A percentile compares a stretch with the other conserved stretches of the same genome.
Conservation (phyloP, 2,113 vertebrate genomes). For the Notothenia coriiceps region DNA sequence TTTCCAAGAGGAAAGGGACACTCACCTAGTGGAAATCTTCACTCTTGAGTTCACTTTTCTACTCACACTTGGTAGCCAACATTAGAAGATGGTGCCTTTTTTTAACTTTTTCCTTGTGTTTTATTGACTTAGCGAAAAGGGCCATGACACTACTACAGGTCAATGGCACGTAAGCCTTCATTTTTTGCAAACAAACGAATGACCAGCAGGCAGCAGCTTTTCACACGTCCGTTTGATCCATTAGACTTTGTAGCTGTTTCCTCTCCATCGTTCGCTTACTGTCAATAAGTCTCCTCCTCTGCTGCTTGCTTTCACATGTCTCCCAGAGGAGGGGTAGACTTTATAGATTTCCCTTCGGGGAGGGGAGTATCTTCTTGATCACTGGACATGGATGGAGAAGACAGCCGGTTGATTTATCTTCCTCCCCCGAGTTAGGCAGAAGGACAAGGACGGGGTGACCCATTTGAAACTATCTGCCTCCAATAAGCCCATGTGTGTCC, state of each 20-base stretch:
- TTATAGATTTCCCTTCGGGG: slow-evolving; percentile 69
- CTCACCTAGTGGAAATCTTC: no score
- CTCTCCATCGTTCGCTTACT: slow-evolving; percentile 3
- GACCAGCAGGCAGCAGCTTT: slow-evolving; percentile 19
- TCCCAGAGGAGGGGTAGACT: slow-evolving; percentile 33
- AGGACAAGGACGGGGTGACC: slow-evolving; percentile 74
- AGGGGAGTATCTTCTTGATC: slow-evolving; percentile 72
- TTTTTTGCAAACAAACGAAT: slow-evolving; percentile 19
- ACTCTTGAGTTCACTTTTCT: no score
- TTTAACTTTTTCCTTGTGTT: background rate
- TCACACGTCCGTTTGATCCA: slow-evolving; percentile 27
- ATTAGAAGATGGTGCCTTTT: background rate
- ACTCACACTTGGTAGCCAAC: background rate
- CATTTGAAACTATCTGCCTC: slow-evolving; percentile 38
- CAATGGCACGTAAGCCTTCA: background rate
- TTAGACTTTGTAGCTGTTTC: slow-evolving; percentile 31
- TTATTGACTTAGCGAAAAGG: background rate
- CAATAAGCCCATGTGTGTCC: background rate
- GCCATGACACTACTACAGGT: background rate
- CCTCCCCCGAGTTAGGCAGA: slow-evolving; percentile 52
- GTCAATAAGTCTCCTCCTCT: slow-evolving; percentile 29
- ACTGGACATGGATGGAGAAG: slow-evolving; percentile 49
- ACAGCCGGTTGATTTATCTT: slow-evolving; percentile 67
- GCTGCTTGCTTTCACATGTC: slow-evolving; percentile 3
- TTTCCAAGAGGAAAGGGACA: no score